phyloP scores from a whole-genome alignment of 2,113 vertebrate genomes.

The Nesogale talazaci region DNA sequence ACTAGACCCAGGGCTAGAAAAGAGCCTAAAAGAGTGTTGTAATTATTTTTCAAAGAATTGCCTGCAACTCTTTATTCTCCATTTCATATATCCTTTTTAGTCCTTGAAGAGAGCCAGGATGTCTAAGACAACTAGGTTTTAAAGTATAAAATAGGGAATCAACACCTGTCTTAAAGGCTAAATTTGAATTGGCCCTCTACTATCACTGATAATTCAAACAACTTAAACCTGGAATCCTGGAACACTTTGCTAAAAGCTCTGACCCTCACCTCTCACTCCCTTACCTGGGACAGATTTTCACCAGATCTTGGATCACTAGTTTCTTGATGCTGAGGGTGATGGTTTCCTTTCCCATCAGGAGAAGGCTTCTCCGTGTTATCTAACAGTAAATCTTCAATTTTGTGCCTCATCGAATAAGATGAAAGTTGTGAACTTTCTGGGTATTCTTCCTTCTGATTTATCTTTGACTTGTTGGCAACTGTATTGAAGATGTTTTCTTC shows the following conservation, averaged over 20 bases:
- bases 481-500: background rate
- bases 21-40: background rate
- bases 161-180: background rate
- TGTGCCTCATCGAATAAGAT: slow-evolving; percentile 51
- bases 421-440: background rate
- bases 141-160: slow-evolving; percentile 13
- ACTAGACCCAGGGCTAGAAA: background rate
- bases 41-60: background rate
- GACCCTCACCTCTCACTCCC: background rate
- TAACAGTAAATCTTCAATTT: slow-evolving; percentile 52
- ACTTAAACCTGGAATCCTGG: slow-evolving; percentile 2
- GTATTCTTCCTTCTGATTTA: slow-evolving; percentile 65
- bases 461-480: background rate
- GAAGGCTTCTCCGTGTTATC: background rate
- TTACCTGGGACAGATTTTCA: slow-evolving; percentile 61
- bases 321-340: background rate
- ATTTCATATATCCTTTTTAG: background rate
- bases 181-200: background rate
- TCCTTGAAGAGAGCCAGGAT: background rate
- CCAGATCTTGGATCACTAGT: slow-evolving; percentile 20
- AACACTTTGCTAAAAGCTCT: background rate
- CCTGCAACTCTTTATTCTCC: background rate
- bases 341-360: background rate
- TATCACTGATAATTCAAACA: background rate
- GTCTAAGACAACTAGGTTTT: slow-evolving; percentile 1